Percentiles rank a stretch among this genome's conserved stretches.
These are phyloP conservation scores for Branchinecta lindahli DNA, from an alignment of 1,140 invertebrate species.

Conservation along the genomic window DNA sequence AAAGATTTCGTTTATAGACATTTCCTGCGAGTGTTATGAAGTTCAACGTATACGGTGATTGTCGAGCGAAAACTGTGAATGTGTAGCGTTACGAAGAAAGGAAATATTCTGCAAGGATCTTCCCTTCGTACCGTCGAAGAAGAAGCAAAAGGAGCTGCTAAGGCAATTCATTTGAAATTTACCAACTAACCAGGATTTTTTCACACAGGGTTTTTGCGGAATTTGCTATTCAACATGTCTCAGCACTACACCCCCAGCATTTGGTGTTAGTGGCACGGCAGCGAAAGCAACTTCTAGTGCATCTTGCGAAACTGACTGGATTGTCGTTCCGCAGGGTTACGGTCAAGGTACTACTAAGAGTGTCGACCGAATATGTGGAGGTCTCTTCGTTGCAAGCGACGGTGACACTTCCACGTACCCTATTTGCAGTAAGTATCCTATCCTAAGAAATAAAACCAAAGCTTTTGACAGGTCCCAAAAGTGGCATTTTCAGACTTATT, in stretches of 20 bases:
- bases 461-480: too few species aligned
- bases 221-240: neutral
- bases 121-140: too few species aligned
- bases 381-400: neutral
- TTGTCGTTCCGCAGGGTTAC: neutral
- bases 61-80: too few species aligned
- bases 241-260: neutral
- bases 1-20: too few species aligned
- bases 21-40: too few species aligned
- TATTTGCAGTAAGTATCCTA: neutral
- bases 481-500: too few species aligned
- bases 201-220: neutral
- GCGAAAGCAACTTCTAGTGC: neutral
- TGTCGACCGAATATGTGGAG: neutral
- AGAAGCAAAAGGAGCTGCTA: neutral
- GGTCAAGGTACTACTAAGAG: neutral
- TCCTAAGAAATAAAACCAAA: too few species aligned
- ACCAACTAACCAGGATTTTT: too few species aligned
- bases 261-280: neutral
- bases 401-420: neutral
- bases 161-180: neutral
- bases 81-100: too few species aligned
- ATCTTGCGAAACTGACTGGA: neutral
- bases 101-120: too few species aligned
- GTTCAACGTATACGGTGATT: too few species aligned